phyloP scores from a whole-genome alignment of 2,797 vertebrate species.

The Parauchenoglanis punctatus region DNA sequence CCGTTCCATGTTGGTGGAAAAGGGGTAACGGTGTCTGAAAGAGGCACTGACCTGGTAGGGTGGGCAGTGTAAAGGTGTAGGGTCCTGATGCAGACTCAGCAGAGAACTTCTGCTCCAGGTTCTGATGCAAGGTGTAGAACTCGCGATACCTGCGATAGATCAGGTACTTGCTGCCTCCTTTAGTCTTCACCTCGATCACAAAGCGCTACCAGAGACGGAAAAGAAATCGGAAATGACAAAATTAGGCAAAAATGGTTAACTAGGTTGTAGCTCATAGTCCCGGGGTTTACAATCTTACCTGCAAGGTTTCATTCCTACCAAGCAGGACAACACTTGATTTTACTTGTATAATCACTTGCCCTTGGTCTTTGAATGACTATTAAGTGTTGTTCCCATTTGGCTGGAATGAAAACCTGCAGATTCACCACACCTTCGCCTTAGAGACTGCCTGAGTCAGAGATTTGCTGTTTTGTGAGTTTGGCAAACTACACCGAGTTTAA shows the following conservation, averaged over 20 bases:
- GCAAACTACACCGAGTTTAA: neutral
- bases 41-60: slow-evolving; percentile 81
- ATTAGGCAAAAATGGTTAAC: neutral
- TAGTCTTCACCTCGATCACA: slow-evolving; percentile 92
- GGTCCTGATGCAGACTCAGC: slow-evolving; percentile 67
- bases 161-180: slow-evolving; percentile 88
- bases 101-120: slow-evolving; percentile 83
- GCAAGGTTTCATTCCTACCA: neutral
- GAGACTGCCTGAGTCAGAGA: too few species aligned
- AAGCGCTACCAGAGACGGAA: slow-evolving; percentile 74
- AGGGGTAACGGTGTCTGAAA: neutral
- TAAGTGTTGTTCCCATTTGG: too few species aligned
- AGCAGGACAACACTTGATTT: neutral
- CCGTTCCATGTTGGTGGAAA: too few species aligned
- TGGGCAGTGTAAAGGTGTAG: slow-evolving; percentile 79
- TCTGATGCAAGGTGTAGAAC: slow-evolving; percentile 84
- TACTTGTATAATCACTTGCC: neutral
- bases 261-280: too few species aligned
- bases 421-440: too few species aligned
- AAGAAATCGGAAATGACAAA: neutral
- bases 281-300: neutral
- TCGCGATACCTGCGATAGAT: slow-evolving; percentile 91
- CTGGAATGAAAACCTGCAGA: too few species aligned
- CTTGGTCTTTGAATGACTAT: neutral
- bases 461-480: too few species aligned